Evolutionary conservation across 2,888 invertebrate species (phyloP), one percentile per base, ranked within the genome.

Genomic region (Kuschelorhynchus macadamiae): DNA sequence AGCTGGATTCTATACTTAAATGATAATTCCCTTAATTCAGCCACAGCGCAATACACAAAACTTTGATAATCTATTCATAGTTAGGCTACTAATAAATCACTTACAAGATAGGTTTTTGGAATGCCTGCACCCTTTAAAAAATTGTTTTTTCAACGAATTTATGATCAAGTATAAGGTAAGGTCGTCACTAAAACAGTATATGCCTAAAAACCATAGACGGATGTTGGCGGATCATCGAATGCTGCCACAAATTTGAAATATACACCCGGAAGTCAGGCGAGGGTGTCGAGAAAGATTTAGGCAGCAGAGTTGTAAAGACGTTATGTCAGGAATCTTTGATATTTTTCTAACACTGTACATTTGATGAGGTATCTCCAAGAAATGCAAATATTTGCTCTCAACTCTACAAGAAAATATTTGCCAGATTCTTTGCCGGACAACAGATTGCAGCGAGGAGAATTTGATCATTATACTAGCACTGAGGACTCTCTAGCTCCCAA

Each of bases 201-300:
- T 78, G 47, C 77, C 76, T 33, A 75, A 75, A 65, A 78, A 79
- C 77, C 30, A 76, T 75, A 66, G 77, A 78, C 72, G 72, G 74
- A 55, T 65, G 18, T 36, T 65, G 39, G 69, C 72, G 14, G 67
- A 71, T 32, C 16, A 18, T 7, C 5, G 57, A 44, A 44, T 57
- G 44, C 20, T 25, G 25, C 16, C n/a, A 9, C 0, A 57, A 44
- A 16, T 44, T 57, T 57, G 44, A 57, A 33, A 57, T 57, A 30
- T 57, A 57, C 20, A 44, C 42, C 4, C 25, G 57, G 4, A 57
- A 57, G 18, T 11, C 30, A 42, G 20, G 18, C 11, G 25, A 44
- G 5, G 17, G n/a, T 8, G 25, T 18, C 9, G 44, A 46, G 14
- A 42, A 57, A 30, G 8, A 57, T 18, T 25, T 57, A 8, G 44